Conservation (phyloP, 2,797 vertebrate genomes). For the Parotocinclus haroldoi region DNA sequence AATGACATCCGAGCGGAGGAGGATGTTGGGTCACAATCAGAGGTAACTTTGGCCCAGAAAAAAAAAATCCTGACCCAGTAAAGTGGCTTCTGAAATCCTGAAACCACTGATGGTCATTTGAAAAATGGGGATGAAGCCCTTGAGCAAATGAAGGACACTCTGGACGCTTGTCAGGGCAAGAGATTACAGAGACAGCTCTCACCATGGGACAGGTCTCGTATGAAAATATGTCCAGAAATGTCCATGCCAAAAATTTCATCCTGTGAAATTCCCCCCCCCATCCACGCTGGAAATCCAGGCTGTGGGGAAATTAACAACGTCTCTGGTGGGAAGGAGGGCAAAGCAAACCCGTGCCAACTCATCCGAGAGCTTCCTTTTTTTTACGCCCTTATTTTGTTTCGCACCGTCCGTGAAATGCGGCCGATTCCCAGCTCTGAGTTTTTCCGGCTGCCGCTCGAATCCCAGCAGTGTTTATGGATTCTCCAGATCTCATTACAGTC, state of each 20-base stretch:
- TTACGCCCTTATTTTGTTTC: slow-evolving; percentile 66
- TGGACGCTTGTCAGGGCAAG: slow-evolving; percentile 69
- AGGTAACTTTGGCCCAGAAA: slow-evolving; percentile 1
- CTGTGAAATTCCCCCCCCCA: slow-evolving; percentile 15
- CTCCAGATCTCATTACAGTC: slow-evolving; percentile 77
- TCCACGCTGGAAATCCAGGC: slow-evolving; percentile 68
- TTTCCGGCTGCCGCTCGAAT: slow-evolving; percentile 69
- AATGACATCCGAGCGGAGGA: slow-evolving; percentile 9
- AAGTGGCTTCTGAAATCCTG: background rate
- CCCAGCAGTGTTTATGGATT: slow-evolving; percentile 71
- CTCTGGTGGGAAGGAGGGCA: slow-evolving; percentile 58
- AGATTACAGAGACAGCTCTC: slow-evolving; percentile 65
- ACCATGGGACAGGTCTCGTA: slow-evolving; percentile 52
- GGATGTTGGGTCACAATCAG: slow-evolving; percentile 8
- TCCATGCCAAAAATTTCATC: slow-evolving; percentile 49
- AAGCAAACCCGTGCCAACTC: slow-evolving; percentile 71
- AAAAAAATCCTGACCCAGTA: slow-evolving; percentile 20
- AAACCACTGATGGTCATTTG: no score
- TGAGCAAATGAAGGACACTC: slow-evolving; percentile 70
- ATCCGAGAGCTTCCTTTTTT: slow-evolving; percentile 65
- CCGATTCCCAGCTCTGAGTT: slow-evolving; percentile 66
- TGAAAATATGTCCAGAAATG: slow-evolving; percentile 57
- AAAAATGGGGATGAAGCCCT: slow-evolving; percentile 40
- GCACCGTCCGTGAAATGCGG: slow-evolving; percentile 61
- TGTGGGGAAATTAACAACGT: slow-evolving; percentile 72